A percentile compares a stretch with the other conserved stretches of the same genome.
Evolutionary conservation across 2,113 vertebrate genomes (phyloP).

Genomic region (Regulus satrapa): DNA sequence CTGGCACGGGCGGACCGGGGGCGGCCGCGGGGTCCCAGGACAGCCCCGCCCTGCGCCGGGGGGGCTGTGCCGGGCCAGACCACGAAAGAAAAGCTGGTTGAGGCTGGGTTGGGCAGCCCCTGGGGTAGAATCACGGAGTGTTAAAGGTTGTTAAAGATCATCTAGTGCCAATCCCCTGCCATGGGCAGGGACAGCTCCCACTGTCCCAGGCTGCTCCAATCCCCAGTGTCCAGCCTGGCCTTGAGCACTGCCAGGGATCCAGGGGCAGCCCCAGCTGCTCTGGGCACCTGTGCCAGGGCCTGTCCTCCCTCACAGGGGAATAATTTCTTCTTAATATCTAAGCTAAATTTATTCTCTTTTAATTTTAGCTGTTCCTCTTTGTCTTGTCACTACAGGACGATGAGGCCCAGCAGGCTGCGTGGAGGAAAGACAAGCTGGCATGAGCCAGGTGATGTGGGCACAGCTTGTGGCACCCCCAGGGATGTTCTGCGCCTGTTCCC

Average conservation of each 20-base stretch:
- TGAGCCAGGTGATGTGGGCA: accelerated
- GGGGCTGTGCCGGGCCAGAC: accelerated
- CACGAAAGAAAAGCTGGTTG: not conserved
- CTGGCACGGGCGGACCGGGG: accelerated
- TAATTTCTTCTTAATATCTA: not conserved
- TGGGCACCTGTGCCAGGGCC: not conserved
- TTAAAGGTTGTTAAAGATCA: not conserved
- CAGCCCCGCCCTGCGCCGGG: not conserved
- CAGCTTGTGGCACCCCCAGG: not conserved
- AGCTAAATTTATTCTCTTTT: not conserved
- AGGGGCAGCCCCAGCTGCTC: not conserved
- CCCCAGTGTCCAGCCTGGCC: accelerated
- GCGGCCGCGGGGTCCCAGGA: accelerated
- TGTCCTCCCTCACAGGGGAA: accelerated
- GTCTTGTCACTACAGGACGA: not conserved
- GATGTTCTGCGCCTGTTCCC: not conserved
- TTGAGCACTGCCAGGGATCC: accelerated
- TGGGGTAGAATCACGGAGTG: accelerated
- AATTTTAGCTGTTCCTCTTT: not conserved
- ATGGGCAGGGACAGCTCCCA: not conserved
- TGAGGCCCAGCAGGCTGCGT: not conserved
- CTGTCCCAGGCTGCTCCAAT: accelerated
- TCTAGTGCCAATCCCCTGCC: not conserved
- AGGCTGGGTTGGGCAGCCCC: not conserved
- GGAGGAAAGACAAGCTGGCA: not conserved